phyloP scores from a whole-genome alignment of 2,113 vertebrate species.

The Calonectris borealis region DNA sequence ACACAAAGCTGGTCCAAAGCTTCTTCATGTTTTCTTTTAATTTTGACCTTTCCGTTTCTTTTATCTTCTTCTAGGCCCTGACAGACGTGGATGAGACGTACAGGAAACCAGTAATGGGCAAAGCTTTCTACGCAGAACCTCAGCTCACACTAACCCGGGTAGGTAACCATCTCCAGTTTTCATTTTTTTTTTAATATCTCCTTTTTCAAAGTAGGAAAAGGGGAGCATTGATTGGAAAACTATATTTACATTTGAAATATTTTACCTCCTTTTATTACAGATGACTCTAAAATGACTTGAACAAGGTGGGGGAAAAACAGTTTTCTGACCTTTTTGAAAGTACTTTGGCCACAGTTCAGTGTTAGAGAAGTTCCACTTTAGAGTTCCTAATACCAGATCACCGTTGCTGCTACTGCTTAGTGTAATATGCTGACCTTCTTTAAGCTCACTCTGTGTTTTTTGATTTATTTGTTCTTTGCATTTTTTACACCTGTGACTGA shows the following conservation, averaged over 20 bases:
- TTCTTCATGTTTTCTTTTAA: background rate
- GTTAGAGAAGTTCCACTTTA: background rate
- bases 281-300: background rate
- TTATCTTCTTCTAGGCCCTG: conserved; percentile 81
- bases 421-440: background rate
- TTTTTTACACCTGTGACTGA: background rate
- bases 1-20: background rate
- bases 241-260: background rate
- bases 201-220: background rate
- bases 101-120: conserved; percentile 90
- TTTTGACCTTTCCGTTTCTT: background rate
- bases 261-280: background rate
- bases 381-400: background rate
- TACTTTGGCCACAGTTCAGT: background rate
- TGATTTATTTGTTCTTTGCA: background rate
- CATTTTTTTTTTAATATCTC: background rate
- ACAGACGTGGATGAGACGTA: conserved; percentile 98
- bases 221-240: background rate
- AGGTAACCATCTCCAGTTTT: conserved; percentile 24
- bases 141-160: conserved; percentile 90
- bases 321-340: background rate
- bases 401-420: background rate
- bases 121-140: conserved; percentile 90
- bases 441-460: background rate
- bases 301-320: background rate